phyloP scores from a whole-genome alignment of 2,797 vertebrate species.

The Rhynchonycteris naso region DNA sequence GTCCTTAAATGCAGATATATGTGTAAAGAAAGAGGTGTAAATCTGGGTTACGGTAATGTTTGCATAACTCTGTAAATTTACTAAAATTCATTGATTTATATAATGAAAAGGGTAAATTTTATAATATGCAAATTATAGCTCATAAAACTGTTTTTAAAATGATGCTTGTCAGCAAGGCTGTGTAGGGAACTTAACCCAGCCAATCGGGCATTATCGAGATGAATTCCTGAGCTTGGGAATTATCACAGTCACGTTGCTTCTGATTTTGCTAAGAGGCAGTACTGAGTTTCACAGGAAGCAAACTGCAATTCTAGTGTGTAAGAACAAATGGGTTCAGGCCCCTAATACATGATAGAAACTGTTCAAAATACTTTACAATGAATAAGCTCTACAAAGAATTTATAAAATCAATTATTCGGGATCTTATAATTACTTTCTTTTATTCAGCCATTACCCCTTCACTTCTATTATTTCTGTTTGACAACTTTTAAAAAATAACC shows the following conservation, averaged over 20 bases:
- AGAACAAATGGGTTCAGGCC: not conserved
- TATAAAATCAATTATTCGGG: not conserved
- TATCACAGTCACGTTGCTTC: not conserved
- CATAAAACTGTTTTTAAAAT: not conserved
- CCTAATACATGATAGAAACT: not conserved
- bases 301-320: not conserved
- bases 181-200: not conserved
- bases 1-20: not conserved
- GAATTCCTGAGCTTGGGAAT: not conserved
- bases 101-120: not conserved
- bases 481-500: constrained; percentile 34
- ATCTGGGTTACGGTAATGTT: not conserved
- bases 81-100: not conserved
- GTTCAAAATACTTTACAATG: not conserved
- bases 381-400: not conserved
- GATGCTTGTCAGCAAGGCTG: not conserved
- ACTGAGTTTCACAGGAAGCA: not conserved
- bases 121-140: not conserved
- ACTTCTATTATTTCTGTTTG: constrained; percentile 32
- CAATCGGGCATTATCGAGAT: rapidly evolving
- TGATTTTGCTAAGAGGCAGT: not conserved
- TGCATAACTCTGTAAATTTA: not conserved
- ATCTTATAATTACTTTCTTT: not conserved
- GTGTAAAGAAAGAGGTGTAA: not conserved
- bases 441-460: not conserved